phyloP scores from a whole-genome alignment of 2,888 invertebrate species.

The Sepioteuthis lessoniana region DNA sequence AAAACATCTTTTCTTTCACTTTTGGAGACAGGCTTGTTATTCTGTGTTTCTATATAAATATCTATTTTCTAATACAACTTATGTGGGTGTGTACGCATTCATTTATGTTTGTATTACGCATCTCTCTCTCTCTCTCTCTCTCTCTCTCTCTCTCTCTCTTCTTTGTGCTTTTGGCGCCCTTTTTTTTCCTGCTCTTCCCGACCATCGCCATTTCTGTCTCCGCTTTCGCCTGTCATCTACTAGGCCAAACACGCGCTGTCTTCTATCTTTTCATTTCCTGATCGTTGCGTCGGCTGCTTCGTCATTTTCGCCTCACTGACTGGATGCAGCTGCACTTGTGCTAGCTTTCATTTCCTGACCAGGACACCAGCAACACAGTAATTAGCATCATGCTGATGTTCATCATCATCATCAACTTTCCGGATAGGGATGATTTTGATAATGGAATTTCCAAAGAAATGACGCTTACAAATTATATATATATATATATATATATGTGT shows the following conservation, averaged over 20 bases:
- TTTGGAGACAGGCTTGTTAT: too few species aligned
- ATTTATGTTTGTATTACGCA: background rate
- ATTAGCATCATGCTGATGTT: background rate
- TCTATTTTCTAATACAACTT: background rate
- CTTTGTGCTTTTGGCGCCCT: too few species aligned
- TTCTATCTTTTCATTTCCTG: background rate
- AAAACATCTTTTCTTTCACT: too few species aligned
- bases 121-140: background rate
- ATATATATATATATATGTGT: too few species aligned
- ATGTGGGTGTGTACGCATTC: too few species aligned
- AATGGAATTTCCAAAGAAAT: background rate
- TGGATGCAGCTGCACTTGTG: background rate
- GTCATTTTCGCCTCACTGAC: background rate
- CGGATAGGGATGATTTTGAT: background rate
- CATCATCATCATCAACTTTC: background rate
- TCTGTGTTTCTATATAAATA: background rate
- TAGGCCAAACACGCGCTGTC: background rate
- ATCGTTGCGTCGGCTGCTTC: background rate
- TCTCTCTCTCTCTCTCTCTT: background rate
- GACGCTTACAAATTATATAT: too few species aligned
- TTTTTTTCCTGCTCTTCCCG: background rate
- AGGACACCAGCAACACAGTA: background rate
- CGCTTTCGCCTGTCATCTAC: background rate
- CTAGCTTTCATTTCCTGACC: background rate
- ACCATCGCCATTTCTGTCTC: background rate